phyloP scores from a whole-genome alignment of 2,113 vertebrate genomes.

The Campylomormyrus numenius region DNA sequence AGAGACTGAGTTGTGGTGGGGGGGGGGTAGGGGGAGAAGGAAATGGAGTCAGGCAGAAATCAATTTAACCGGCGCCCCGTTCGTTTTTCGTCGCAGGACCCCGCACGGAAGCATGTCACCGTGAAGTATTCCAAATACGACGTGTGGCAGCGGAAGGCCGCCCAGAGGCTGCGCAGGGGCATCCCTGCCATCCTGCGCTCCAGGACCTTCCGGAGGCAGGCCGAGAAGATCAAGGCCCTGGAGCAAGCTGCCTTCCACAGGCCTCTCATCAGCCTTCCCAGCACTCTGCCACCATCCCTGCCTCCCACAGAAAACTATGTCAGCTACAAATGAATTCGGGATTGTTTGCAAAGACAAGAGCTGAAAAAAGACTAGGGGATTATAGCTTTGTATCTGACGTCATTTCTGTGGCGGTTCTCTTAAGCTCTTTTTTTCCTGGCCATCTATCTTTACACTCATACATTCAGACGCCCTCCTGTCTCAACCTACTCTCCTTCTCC shows the following conservation, averaged over 20 bases:
- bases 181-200: too few relatives aligned
- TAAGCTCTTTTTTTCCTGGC: slow-evolving; percentile 46
- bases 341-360: slow-evolving; percentile 66
- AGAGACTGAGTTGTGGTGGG: neutral
- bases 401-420: slow-evolving; percentile 72
- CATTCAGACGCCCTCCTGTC: slow-evolving; percentile 68
- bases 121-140: too few relatives aligned
- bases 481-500: slow-evolving; percentile 51
- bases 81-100: slow-evolving; percentile 59
- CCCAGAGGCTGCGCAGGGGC: slow-evolving; percentile 77
- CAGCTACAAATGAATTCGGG: slow-evolving; percentile 74
- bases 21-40: too few relatives aligned
- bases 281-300: slow-evolving; percentile 66
- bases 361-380: slow-evolving; percentile 67
- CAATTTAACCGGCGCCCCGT: neutral
- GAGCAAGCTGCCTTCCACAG: slow-evolving; percentile 70
- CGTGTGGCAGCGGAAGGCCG: slow-evolving; percentile 73
- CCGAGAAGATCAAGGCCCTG: slow-evolving; percentile 69
- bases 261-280: slow-evolving; percentile 77
- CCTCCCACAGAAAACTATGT: slow-evolving; percentile 66
- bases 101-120: slow-evolving; percentile 71
- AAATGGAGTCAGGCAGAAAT: neutral
- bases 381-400: slow-evolving; percentile 71
- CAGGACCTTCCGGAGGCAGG: slow-evolving; percentile 71
- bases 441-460: slow-evolving; percentile 46